Evolutionary conservation across 2,888 invertebrate genomes (phyloP), one percentile per base, ranked within the genome.

Genomic region (Apamea anceps): DNA sequence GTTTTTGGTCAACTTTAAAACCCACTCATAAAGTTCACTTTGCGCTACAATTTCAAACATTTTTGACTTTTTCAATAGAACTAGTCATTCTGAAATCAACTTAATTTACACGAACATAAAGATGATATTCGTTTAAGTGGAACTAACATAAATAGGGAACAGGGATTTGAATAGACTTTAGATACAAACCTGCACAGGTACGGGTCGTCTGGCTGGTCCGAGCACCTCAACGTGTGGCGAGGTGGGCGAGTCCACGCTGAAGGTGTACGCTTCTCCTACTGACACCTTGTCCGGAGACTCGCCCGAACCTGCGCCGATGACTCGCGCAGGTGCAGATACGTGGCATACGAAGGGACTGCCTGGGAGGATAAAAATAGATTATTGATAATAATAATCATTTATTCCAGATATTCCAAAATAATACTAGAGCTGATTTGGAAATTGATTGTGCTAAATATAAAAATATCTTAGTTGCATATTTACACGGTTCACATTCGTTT

Each of bases 231-330:
- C 98, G 60, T 98, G 97, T 0, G 99, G 99, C 51, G 98, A 97
- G 0, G 98, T 98, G 81, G 99, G 98, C 60, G 99, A 98, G 93
- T 99, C 99, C 72, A 99, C 98, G 77, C 98, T 98, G 95, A 99
- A 99, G 10, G 98, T 98, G 89, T 99, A 98, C 13, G 98, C 96
- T 79, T 98, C 98, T 66, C 99, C 98, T 32, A 99, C 99, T 1
- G 99, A 98, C 54, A 99, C 98, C 95, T 99, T 99, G 89, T 97
- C 97, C 0, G 97, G 96, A 6, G 96, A 95, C 91, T 99, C 99
- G 90, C 99, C 97, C 0, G 98, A 98, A 77, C 99, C 99, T 0
- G 98, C 98, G 45, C 99, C 98, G 73, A 99, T 98, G 12, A 99
- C 98, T 67, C 98, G 97, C n/a, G 98, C 98, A 0, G 98, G 98